Evolutionary conservation across 1,140 invertebrate genomes (phyloP), one percentile per base, ranked within the genome.

Genomic region (Caenorhabditis latens): DNA sequence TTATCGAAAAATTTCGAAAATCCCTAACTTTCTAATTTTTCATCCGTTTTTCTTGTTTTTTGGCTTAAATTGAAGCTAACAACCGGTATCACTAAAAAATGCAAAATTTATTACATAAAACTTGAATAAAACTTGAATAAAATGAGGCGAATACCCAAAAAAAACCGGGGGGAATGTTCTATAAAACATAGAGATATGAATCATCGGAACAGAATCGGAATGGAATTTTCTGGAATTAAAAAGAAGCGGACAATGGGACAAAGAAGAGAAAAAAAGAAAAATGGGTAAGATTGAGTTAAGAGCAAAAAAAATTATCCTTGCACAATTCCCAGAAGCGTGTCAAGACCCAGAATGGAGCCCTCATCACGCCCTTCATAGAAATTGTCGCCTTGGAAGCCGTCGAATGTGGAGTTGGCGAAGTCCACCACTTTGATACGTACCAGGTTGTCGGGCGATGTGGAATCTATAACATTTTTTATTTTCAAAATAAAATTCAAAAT

Each of bases 301-400:
- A 61, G n/a, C 16, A n/a, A 21, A 61, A 63, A 63, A 40, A 65
- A 40, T 65, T 71, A 43, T 19, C 21, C 16, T 42, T 71, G 13
- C 1, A 71, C 42, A 43, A 79, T 79, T 8, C 40, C 71, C 2
- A 79, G 40, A 48, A 85, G 32, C 11, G 86, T 86, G 11, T 55
- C 53, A 0, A 86, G 86, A 50, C 86, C 86, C 46, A 79, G n/a
- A 53, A 86, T 61, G 0, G 86, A 86, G 19, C 86, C 86, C 11
- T 86, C 86, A 42, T 86, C 86, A 5, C 42, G 16, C 24, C 86
- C 86, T 13, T 48, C 86, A 46, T 86, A 86, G 79, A n/a, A 32
- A 57, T 43, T 55, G 57, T 83, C 79, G 3, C 75, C 75, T 32
- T 79, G 79, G 40, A 86, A 57, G 24, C 71, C 71, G 46, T n/a